Evolutionary conservation across 2,888 invertebrate genomes (phyloP), one percentile per base, ranked within the genome.

Genomic region (Halocaridina rubra): DNA sequence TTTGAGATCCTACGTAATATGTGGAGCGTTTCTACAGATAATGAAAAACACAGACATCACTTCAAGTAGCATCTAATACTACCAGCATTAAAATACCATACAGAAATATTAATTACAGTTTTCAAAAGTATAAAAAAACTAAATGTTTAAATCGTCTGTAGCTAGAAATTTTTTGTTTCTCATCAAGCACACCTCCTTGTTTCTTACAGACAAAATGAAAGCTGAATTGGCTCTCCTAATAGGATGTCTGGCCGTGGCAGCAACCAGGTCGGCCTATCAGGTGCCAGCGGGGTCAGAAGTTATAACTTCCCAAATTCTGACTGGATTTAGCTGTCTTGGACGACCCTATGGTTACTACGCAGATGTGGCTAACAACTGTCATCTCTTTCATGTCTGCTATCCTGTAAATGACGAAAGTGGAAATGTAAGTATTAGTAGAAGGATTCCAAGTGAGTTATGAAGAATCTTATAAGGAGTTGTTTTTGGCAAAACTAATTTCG

Each of bases 371-470:
- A 89, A 89, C 84, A 81, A 86, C 74, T 89, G 89, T 81, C 57
- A 85, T 24, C 82, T 89, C 71, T 89, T 89, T 87, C 89, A 89
- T 81, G 87, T 89, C 29, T 89, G 89, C 86, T 71, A 86, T 2
- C 89, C 89, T 22, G 71, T 88, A 27, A 30, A 46, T 10, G 81
- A 89, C 67, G 86, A 82, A 4, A 82, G 80, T 19, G 89, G 89
- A 13, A 32, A 76, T 72, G 81, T 81, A 39, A 67, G 81, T 13
- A 16, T 59, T 5, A 4, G 33, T 19, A 3, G n/a, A n/a, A n/a
- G n/a, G n/a, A n/a, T n/a, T n/a, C n/a, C n/a, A n/a, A n/a, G n/a
- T n/a, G n/a, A n/a, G n/a, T n/a, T n/a, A n/a, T n/a, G n/a, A n/a
- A n/a, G n/a, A n/a, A n/a, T n/a, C n/a, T n/a, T n/a, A n/a, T n/a